These are phyloP conservation scores for Adelphocoris suturalis DNA, from an alignment of 2,888 invertebrate species.

Conservation along the genomic window DNA sequence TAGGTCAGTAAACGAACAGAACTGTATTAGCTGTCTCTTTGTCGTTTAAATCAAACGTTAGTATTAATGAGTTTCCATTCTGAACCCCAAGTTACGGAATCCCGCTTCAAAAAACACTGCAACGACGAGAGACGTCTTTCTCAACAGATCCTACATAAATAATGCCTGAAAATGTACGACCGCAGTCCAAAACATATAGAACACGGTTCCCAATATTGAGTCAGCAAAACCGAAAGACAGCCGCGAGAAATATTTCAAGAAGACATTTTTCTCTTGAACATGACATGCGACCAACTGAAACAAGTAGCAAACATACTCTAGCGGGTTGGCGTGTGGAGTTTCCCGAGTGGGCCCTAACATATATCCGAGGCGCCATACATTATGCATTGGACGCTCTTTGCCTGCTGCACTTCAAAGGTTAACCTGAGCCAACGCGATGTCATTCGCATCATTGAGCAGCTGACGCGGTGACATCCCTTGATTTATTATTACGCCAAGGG, in stretches of 20 bases:
- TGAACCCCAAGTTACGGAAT: too few relatives aligned
- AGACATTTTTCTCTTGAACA: neutral
- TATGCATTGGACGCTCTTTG: neutral
- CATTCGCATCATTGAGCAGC: constrained; percentile 21
- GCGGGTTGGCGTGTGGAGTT: neutral
- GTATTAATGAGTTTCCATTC: too few relatives aligned
- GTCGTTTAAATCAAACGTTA: too few relatives aligned
- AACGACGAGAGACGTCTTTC: too few relatives aligned
- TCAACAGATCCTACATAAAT: too few relatives aligned
- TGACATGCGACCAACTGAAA: neutral
- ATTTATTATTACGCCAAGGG: constrained; percentile 3
- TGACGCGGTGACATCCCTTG: neutral
- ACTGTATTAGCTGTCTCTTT: too few relatives aligned
- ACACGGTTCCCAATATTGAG: too few relatives aligned
- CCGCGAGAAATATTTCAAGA: neutral
- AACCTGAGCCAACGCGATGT: neutral
- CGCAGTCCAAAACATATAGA: too few relatives aligned
- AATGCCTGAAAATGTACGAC: too few relatives aligned
- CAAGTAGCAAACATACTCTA: neutral
- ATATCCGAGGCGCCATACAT: neutral
- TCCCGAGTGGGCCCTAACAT: neutral
- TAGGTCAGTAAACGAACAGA: too few relatives aligned
- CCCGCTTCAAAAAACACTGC: too few relatives aligned
- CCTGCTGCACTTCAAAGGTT: neutral
- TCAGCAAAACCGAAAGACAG: too few relatives aligned